Evolutionary conservation across 2,797 vertebrate species (phyloP).

Genomic region (Myotis findleyi): DNA sequence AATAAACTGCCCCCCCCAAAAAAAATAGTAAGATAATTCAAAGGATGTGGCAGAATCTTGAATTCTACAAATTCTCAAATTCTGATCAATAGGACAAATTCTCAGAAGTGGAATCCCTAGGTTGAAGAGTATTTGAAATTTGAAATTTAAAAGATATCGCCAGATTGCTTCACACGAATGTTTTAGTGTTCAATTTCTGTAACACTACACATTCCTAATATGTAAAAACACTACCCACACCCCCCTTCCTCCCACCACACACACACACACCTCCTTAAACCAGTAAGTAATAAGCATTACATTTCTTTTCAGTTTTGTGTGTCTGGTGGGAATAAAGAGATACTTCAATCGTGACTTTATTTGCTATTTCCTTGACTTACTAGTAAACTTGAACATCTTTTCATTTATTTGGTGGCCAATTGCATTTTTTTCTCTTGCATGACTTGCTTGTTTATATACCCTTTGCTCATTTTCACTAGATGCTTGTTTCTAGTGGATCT

Average conservation of each 20-base stretch:
- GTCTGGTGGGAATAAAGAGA: not conserved
- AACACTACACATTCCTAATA: not conserved
- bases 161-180: constrained; percentile 13
- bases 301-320: not conserved
- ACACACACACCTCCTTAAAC: not conserved
- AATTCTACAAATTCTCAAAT: not conserved
- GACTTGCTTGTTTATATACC: not conserved
- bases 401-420: not conserved
- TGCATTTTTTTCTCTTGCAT: constrained; percentile 8
- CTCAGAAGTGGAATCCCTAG: not conserved
- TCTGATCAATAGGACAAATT: not conserved
- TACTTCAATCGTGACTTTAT: not conserved
- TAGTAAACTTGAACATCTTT: constrained; percentile 3
- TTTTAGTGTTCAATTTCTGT: not conserved
- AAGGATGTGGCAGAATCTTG: not conserved
- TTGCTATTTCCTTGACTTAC: not conserved
- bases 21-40: not conserved
- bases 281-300: not conserved
- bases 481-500: not conserved
- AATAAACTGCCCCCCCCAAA: not conserved
- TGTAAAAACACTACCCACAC: not conserved
- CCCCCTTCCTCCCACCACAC: no score
- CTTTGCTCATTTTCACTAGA: not conserved
- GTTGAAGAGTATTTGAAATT: constrained; percentile 37
- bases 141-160: not conserved